Conservation (phyloP, 2,797 vertebrate genomes). For the Taenioides sp. region DNA sequence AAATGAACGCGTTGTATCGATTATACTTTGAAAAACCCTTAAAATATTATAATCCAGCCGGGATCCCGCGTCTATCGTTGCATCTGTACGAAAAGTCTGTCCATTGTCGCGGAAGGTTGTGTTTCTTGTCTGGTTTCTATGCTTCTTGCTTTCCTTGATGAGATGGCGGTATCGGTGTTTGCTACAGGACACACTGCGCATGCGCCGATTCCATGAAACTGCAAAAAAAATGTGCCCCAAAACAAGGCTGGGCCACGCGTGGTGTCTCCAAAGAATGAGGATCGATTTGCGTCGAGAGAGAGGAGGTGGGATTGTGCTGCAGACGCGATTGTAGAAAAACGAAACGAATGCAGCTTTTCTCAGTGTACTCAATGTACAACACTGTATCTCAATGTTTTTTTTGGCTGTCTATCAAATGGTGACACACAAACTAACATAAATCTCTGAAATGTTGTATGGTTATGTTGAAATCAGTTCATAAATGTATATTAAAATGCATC, state of each 20-base stretch:
- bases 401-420: not conserved
- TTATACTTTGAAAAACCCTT: not conserved
- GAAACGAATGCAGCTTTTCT: not conserved
- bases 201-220: slow-evolving; percentile 32
- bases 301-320: slow-evolving; percentile 23
- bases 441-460: not conserved
- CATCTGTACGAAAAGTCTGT: not conserved
- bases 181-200: slow-evolving; percentile 43
- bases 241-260: slow-evolving; percentile 27
- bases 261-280: slow-evolving; percentile 5
- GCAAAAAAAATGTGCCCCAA: slow-evolving; percentile 10
- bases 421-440: not conserved
- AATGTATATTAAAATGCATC: not conserved
- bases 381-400: not conserved
- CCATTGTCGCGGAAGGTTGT: not conserved
- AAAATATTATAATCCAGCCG: not conserved
- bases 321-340: not conserved
- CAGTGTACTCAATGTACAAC: too few species aligned
- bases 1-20: not conserved
- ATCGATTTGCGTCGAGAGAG: not conserved
- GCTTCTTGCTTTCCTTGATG: slow-evolving; percentile 32
- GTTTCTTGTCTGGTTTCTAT: slow-evolving; percentile 4
- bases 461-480: not conserved
- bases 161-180: slow-evolving; percentile 17
- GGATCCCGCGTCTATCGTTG: not conserved